A percentile compares a stretch with the other conserved stretches of the same genome.
Conservation (phyloP, 2,113 vertebrate species). For the Laterallus jamaicensis region DNA sequence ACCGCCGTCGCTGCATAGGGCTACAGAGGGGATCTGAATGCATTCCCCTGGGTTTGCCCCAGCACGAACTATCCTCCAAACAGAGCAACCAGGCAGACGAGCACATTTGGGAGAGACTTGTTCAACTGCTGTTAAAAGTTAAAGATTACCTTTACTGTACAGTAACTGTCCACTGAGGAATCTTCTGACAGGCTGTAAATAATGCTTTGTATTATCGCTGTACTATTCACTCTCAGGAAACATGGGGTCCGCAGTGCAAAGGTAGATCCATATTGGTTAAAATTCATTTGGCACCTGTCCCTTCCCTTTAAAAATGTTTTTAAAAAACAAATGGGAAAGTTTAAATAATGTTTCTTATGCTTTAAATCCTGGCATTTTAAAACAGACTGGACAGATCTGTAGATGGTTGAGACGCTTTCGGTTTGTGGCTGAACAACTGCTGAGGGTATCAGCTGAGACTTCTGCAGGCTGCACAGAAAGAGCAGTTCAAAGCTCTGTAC, state of each 20-base stretch:
- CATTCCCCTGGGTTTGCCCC: conserved; percentile 2
- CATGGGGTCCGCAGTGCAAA: background rate
- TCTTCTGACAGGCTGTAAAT: background rate
- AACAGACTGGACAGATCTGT: background rate
- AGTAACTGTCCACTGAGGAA: background rate
- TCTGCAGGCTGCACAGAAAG: background rate
- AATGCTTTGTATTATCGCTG: background rate
- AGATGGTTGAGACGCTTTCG: background rate
- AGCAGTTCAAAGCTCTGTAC: background rate
- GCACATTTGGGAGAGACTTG: background rate
- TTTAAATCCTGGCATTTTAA: background rate
- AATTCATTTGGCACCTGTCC: background rate
- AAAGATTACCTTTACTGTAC: background rate
- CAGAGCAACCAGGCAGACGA: background rate
- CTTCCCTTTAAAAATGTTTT: background rate
- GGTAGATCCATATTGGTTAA: background rate
- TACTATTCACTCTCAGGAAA: background rate
- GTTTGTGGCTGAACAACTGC: background rate
- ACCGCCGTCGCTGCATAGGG: background rate
- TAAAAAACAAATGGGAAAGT: background rate
- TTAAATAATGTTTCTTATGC: background rate
- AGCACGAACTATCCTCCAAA: background rate
- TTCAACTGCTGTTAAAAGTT: conserved; percentile 10
- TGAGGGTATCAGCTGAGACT: background rate
- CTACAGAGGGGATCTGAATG: background rate